Base-by-base conservation (phyloP, 2,888 invertebrate species). In the Diploptera punctata region DNA sequence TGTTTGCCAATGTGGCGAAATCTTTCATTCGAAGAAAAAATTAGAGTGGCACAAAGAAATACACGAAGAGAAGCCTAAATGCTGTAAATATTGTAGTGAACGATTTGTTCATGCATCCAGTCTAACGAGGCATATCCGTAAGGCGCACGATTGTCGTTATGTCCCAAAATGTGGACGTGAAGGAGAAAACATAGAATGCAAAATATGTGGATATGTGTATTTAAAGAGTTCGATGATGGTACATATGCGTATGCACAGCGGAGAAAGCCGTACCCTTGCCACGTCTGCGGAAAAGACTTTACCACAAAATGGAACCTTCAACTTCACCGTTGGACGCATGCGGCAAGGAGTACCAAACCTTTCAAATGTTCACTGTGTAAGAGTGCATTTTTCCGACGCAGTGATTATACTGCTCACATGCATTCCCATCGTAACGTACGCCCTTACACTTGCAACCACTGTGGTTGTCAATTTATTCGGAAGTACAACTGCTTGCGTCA, bases 301-400 rank as follows among this genome's bases (percentile, higher is more conserved):
- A 92, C 93, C 77, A 95, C 95, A 77, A 94, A 94, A 81, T 95
- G 95, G 93, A 95, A 95, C 84, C 86, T 95, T 68, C 93, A 94
- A 81, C 87, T 94, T 77, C 95, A 96, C 84, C 90, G 92, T 77
- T 95, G 95, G 95, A 94, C 93, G 67, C 95, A 96, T 84, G 91
- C 92, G 71, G 91, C 91, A 68, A 90, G 94, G 75, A 91, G 92
- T 18, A 88, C 92, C 31, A 94, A 94, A 80, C 95, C 95, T 0
- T 94, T 87, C 85, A 94, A 94, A 81, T 95, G 95, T 83, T 87
- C 87, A 76, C 87, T 91, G 77, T 95, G 95, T 82, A 92, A 92
- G 78, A 91, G 92, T 72, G 95, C 95, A 19, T 95, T 95, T 83
- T 90, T 94, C 72, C 88, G 94, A 9, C 91, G 92, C 78, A 86